Evolutionary conservation across 2,888 invertebrate genomes (phyloP), one percentile per base, ranked within the genome.

Genomic region (Imbricaverruca yamaguchii): DNA sequence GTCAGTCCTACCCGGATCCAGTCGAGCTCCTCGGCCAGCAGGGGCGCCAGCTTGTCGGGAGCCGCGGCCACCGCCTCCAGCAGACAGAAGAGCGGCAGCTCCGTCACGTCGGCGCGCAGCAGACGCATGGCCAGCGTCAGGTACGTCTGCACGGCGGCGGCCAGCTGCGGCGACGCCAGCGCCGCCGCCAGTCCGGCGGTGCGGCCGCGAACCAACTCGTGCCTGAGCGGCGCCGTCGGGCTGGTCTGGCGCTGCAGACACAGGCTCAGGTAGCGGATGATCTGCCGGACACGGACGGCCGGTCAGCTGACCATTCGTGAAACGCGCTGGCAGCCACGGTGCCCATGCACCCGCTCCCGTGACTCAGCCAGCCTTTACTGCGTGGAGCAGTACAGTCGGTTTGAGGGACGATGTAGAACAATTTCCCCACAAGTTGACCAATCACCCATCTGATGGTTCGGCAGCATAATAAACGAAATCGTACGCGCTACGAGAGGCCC

Each of bases 51-150:
- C 81, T 91, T 88, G 53, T 92, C 90, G 0, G 95, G 93, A 15
- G 93, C 91, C 82, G 93, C 93, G 69, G 95, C 95, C n/a, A 95
- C 89, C 53, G 95, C 89, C 88, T 96, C 96, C 84, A 94, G 89
- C 85, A 96, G 74, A 11, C 74, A 89, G 84, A 93, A 94, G 81
- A 92, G 91, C 81, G 96, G 87, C 0, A 92, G 89, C 87, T 74
- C 93, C 87, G 94, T 93, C 84, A 93, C 93, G 12, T 92, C 92
- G 80, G 83, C 80, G 39, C 80, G 79, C 78, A 83, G 80, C 56
- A 83, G 74, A 7, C 69, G 59, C 57, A 80, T 80, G 15, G 82
- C 59, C 81, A 81, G 81, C 69, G 65, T 59, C 79, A 83, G 25
- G 81, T 81, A 82, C 25, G 77, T 53, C 25, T 78, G 53, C 53